phyloP scores from a whole-genome alignment of 2,113 vertebrate genomes.

The Tursiops truncatus region DNA sequence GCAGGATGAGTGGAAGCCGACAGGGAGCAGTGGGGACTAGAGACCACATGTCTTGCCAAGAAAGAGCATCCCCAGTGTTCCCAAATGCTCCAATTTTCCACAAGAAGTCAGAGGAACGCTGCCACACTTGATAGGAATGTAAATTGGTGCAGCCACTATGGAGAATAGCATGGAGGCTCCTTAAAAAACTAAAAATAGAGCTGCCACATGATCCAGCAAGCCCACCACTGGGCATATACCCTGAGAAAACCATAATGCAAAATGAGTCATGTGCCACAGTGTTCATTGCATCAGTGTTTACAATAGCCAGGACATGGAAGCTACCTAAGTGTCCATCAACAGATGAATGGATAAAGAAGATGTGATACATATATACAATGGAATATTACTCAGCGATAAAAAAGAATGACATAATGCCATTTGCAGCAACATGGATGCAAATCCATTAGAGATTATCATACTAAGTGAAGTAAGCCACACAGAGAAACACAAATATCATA shows the following conservation, averaged over 20 bases:
- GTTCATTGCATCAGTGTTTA: neutral
- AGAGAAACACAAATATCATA: neutral
- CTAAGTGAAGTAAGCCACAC: neutral
- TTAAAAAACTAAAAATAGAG: neutral
- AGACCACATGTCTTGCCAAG: neutral
- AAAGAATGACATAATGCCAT: neutral
- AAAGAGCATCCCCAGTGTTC: neutral
- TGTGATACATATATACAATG: neutral
- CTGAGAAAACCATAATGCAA: rapidly evolving
- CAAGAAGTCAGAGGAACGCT: neutral
- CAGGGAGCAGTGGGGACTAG: neutral
- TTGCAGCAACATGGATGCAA: neutral
- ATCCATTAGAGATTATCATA: neutral
- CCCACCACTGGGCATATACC: too few species aligned
- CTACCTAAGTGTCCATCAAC: neutral
- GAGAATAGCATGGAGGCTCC: neutral
- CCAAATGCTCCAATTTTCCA: neutral
- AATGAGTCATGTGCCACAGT: rapidly evolving
- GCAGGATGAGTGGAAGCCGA: neutral
- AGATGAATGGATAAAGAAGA: neutral
- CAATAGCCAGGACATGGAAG: neutral
- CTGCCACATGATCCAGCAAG: neutral
- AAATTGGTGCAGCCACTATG: neutral
- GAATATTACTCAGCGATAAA: neutral
- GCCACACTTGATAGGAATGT: neutral